Evolutionary conservation across 2,888 invertebrate species (phyloP).

Genomic region (Nycteola revayana): DNA sequence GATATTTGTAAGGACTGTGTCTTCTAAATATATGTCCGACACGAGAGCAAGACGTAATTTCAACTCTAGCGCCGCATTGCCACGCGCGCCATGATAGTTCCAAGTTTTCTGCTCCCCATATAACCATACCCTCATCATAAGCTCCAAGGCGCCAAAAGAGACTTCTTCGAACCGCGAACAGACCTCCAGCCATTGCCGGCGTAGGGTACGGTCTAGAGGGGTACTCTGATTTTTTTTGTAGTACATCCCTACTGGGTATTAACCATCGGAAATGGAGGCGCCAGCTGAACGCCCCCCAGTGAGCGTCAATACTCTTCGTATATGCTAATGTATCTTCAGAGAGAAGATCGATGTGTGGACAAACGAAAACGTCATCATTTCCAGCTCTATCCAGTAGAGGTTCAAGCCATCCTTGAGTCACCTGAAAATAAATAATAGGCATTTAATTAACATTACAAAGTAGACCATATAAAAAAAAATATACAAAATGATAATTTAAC

Average conservation of each 20-base stretch:
- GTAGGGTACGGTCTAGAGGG: slow-evolving; percentile 88
- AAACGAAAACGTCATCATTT: slow-evolving; percentile 73
- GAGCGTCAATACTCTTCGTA: slow-evolving; percentile 95
- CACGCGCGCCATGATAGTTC: slow-evolving; percentile 98
- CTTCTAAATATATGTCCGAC: slow-evolving; percentile 96
- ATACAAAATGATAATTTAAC: too few relatives aligned
- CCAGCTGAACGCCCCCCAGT: slow-evolving; percentile 99
- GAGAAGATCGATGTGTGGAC: slow-evolving; percentile 84
- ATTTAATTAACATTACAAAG: too few relatives aligned
- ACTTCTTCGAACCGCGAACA: slow-evolving; percentile 93
- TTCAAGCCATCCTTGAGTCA: slow-evolving; percentile 84
- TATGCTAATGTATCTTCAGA: slow-evolving; percentile 98
- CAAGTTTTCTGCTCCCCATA: slow-evolving; percentile 99
- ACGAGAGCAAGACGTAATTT: slow-evolving; percentile 95
- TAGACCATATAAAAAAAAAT: too few relatives aligned
- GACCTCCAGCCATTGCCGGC: slow-evolving; percentile 96
- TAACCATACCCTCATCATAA: slow-evolving; percentile 88
- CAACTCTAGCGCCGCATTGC: slow-evolving; percentile 96
- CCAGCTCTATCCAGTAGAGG: slow-evolving; percentile 79
- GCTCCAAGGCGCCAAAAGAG: slow-evolving; percentile 94
- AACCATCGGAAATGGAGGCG: slow-evolving; percentile 96
- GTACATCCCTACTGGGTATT: slow-evolving; percentile 85
- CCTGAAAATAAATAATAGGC: slow-evolving; percentile 44
- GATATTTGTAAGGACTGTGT: slow-evolving; percentile 97
- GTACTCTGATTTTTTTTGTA: slow-evolving; percentile 83